These are phyloP conservation scores for Hyaena hyaena DNA, from an alignment of 2,113 vertebrate genomes.

Conservation along the genomic window DNA sequence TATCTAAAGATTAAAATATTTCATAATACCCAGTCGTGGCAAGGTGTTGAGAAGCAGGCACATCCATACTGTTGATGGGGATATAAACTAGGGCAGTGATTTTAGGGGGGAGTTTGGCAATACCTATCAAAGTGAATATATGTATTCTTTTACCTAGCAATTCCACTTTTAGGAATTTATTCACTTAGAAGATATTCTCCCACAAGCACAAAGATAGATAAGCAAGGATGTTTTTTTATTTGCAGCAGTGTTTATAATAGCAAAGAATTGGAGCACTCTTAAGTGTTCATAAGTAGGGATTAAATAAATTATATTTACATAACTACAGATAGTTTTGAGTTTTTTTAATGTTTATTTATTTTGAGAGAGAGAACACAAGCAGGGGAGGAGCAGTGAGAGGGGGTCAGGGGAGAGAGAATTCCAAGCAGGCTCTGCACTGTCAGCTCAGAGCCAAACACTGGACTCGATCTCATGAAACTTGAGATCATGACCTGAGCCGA, in stretches of 20 bases:
- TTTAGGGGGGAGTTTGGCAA: background rate
- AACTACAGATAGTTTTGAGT: background rate
- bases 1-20: background rate
- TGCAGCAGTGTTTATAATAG: background rate
- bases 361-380: too few relatives aligned
- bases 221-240: background rate
- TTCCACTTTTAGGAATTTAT: background rate
- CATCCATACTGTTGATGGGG: background rate
- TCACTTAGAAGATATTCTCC: background rate
- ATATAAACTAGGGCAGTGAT: background rate
- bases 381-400: too few relatives aligned
- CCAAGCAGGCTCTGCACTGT: too few relatives aligned
- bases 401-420: too few relatives aligned
- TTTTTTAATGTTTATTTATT: too few relatives aligned
- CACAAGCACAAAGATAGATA: background rate
- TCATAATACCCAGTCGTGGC: background rate
- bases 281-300: background rate
- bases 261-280: background rate
- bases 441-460: too few relatives aligned
- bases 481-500: too few relatives aligned
- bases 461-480: too few relatives aligned
- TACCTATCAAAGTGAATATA: background rate
- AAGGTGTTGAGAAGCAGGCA: background rate
- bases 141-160: background rate
- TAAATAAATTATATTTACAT: background rate